Evolutionary conservation across 2,888 invertebrate genomes (phyloP), one percentile per base, ranked within the genome.

Genomic region (Sarcophaga variegata): DNA sequence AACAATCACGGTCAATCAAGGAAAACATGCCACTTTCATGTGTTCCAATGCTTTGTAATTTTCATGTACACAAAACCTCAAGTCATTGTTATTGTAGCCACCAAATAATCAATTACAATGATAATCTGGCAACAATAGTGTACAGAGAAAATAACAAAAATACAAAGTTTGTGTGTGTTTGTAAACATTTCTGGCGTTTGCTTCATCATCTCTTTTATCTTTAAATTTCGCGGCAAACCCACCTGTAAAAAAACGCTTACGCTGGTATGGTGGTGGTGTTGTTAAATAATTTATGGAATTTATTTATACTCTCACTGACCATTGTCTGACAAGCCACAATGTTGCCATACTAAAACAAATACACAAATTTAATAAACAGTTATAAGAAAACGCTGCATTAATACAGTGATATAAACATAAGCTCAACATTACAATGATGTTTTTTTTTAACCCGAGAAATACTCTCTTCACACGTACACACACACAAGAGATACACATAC

Each of bases 271-370:
- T 54, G 4, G 54, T 54, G 54, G 2, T 12, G 54, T 37, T 37
- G 10, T 37, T 37, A 37, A 37, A 75, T 27, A 49, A 80, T 80
- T 80, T 80, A 71, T 62, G 45, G 45, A 45, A 63, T 64, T 81
- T 76, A 64, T 70, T 63, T 64, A 63, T 63, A 70, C 70, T 81
- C 54, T 69, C 62, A 37, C 54, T 81, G 62, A 8, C 69, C 75
- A 63, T n/a, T 54, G 37, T 3, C 67, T 47, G 64, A 45, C 45
- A 14, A 14, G 60, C 2, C n/a, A 22, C n/a, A 27, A 71, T 37
- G 54, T 37, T 71, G 69, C 67, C 54, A 63, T 25, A 76, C 63
- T 47, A 14, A 17, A 54, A 45, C 11, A 70, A 76, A 76, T 54
- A 14, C 12, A 3, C 17, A 14, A 54, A 14, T 54, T 54, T 5